Base-by-base conservation (phyloP, 2,113 vertebrate genomes). In the Scatophagus argus region DNA sequence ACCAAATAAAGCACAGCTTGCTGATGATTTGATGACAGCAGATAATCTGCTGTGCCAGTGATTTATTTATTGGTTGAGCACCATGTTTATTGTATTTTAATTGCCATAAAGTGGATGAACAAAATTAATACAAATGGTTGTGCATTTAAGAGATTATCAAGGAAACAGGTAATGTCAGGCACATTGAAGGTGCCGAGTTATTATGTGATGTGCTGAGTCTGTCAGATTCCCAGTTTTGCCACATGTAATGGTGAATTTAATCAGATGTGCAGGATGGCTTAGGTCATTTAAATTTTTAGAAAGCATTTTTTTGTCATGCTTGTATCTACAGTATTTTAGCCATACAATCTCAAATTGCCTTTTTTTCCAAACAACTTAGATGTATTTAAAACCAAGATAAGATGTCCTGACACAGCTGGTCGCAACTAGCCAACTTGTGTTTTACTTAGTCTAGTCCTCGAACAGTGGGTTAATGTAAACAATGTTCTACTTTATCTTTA, bases 171-270 rank as follows among this genome's bases (percentile, higher is more conserved):
- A 13, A 62, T 17, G 23, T 54, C 69, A 49, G 46, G 14, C 14
- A 5, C 39, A 44, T 32, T 39, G 51, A 65, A 47, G 32, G 21
- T 47, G 61, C 41, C 27, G 39, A 25, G 44, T 34, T 82, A 51
- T 49, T 81, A 38, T 75, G 58, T 60, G 34, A 83, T 83, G 1
- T 74, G 70, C 58, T 64, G 52, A 73, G 27, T 81, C 31, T 66
- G 23, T 70, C 44, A 29, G 13, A 59, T 29, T 74, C n/a, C 34
- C n/a, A n/a, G 27, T 70, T 16, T 10, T 3, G 54, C 52, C 41
- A 38, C 23, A 39, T 23, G 32, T 17, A 56, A 32, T 69, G 10
- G 27, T 5, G 17, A 56, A 52, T 54, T 60, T 74, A 34, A 49
- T 39, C 25, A 78, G 41, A 64, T 29, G 8, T 34, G 58, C 51